Percentiles rank a stretch among this genome's conserved stretches.
Conservation (phyloP, 2,797 vertebrate species). For the Gymnoscopelus braueri region DNA sequence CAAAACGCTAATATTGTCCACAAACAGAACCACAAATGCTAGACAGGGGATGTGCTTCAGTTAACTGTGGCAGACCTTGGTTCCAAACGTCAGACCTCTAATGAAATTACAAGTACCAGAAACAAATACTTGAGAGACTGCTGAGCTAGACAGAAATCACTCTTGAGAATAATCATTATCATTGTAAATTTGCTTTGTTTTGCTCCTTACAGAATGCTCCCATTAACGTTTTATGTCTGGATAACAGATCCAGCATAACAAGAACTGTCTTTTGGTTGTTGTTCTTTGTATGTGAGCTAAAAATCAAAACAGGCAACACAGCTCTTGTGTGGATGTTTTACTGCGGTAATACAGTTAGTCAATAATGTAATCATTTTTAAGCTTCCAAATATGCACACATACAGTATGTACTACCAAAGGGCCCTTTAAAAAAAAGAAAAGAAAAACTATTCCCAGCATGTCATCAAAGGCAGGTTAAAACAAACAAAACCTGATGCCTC, state of each 20-base stretch:
- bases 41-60: constrained; percentile 63
- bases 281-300: constrained; percentile 12
- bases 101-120: constrained; percentile 78
- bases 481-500: constrained; percentile 80
- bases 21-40: constrained; percentile 75
- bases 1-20: constrained; percentile 70
- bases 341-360: constrained; percentile 32
- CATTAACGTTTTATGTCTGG: constrained; percentile 54
- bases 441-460: constrained; percentile 60
- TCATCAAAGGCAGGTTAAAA: constrained; percentile 80
- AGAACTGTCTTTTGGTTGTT: too few species aligned
- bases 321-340: constrained; percentile 24
- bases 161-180: constrained; percentile 73
- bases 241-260: constrained; percentile 36
- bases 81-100: constrained; percentile 74
- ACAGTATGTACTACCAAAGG: constrained; percentile 50
- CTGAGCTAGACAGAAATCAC: constrained; percentile 61
- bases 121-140: constrained; percentile 65
- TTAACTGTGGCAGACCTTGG: constrained; percentile 73
- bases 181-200: constrained; percentile 65
- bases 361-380: constrained; percentile 41
- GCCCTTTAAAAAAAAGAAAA: constrained; percentile 50
- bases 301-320: constrained; percentile 35
- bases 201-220: constrained; percentile 57
- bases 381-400: constrained; percentile 56